Base-by-base conservation (phyloP, 2,888 invertebrate species). In the Antheraea yamamai region DNA sequence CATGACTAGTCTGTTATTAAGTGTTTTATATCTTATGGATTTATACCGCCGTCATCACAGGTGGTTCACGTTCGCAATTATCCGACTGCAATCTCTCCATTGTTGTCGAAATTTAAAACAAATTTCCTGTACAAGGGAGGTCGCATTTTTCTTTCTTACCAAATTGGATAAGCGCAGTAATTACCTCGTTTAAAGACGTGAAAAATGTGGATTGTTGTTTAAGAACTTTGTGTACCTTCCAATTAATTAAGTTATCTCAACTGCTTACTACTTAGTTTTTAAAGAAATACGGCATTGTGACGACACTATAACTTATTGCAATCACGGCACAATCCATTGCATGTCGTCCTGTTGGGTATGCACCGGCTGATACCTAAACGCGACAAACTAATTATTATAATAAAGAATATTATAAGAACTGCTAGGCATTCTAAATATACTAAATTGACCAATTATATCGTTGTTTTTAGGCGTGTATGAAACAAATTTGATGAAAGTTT, bases 51-150 rank as follows among this genome's bases (percentile, higher is more conserved):
- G 85, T 84, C 93, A 92, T 94, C 91, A 93, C 91, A 92, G 92
- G 84, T 84, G 83, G 89, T 92, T 90, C 90, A 86, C 89, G 89
- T 88, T 88, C 87, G 88, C 91, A 93, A 94, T 94, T 94, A 94
- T 93, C 93, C 89, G 81, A 84, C 85, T 85, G 87, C 90, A 84
- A 94, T 95, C 93, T 93, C 90, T 90, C 94, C 94, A 95, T 94
- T 95, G 94, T 95, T 94, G 93, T 93, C 90, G 93, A 95, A 94
- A 92, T 94, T 94, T 93, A 92, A 95, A 95, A 94, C 94, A 94
- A 94, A 94, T 95, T 94, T 93, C 92, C 92, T 92, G 91, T 90
- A 86, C 88, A 88, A 89, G 91, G 92, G 92, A 47, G 94, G 94
- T 92, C 94, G 92, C 88, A 88, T 94, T 94, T 93, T 93, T 93